Percentiles rank a stretch among this genome's conserved stretches.
These are phyloP conservation scores for Halichoerus grypus DNA, from an alignment of 2,113 vertebrate genomes.

Conservation along the genomic window DNA sequence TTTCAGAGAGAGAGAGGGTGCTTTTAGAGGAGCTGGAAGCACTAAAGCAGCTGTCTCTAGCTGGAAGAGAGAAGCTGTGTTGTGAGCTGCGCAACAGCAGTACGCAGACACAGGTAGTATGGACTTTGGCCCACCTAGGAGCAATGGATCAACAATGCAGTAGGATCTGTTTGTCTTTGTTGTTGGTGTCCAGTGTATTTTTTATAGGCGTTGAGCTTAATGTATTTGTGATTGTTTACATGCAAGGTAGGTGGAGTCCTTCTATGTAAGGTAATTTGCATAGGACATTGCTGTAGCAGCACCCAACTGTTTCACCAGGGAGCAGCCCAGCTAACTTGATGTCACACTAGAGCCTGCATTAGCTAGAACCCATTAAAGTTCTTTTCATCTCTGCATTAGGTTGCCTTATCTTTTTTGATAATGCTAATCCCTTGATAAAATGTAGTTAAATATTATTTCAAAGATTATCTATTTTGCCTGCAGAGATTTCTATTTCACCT, in stretches of 20 bases:
- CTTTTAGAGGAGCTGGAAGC: constrained; percentile 89
- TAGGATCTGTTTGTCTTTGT: constrained; percentile 65
- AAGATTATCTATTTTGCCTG: constrained; percentile 28
- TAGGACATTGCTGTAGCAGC: constrained; percentile 90
- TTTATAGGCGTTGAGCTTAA: constrained; percentile 50
- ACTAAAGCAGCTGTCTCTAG: constrained; percentile 83
- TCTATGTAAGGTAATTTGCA: constrained; percentile 78
- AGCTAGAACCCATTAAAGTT: constrained; percentile 67
- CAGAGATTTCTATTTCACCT: constrained; percentile 63
- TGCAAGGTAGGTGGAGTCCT: constrained; percentile 81
- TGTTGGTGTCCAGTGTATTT: constrained; percentile 57
- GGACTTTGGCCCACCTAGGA: constrained; percentile 81
- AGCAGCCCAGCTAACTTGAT: constrained; percentile 70
- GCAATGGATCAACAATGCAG: constrained; percentile 18
- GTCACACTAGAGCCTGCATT: constrained; percentile 64
- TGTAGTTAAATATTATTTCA: constrained; percentile 80
- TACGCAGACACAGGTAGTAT: constrained; percentile 91
- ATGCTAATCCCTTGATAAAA: constrained; percentile 61
- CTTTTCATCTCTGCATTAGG: background rate
- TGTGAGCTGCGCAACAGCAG: constrained; percentile 85
- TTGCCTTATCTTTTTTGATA: constrained; percentile 70
- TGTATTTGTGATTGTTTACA: constrained; percentile 53
- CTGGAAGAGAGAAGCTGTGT: constrained; percentile 83
- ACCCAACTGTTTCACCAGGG: constrained; percentile 78
- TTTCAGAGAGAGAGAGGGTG: constrained; percentile 89